Conservation (phyloP, 1,140 invertebrate species). For the Halesus radiatus region DNA sequence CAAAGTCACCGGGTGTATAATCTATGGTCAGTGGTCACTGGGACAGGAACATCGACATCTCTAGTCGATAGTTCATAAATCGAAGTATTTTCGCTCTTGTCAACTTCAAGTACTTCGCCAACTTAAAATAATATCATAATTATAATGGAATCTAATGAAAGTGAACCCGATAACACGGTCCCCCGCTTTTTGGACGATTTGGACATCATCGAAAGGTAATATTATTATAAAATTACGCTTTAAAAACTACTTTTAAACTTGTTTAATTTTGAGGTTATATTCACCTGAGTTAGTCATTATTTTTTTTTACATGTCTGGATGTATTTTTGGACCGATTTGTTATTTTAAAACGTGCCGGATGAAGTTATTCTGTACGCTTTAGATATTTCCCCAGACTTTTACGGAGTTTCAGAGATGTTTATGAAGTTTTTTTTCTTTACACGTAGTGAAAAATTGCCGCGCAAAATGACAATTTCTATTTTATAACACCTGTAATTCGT, state of each 20-base stretch:
- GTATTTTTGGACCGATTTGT: slow-evolving; percentile 17
- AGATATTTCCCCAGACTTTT: no score
- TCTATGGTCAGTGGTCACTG: no score
- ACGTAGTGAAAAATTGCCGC: no score
- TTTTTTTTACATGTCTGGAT: not conserved
- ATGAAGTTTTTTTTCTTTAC: no score
- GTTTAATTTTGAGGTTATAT: not conserved
- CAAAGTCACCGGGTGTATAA: no score
- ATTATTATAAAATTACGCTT: not conserved
- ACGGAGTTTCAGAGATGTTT: no score
- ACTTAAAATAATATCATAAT: not conserved
- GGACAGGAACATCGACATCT: no score
- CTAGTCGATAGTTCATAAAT: no score
- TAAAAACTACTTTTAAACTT: not conserved
- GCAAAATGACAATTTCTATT: no score
- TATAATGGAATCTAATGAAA: slow-evolving; percentile 36
- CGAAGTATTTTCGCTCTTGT: not conserved
- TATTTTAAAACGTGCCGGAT: not conserved
- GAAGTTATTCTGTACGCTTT: no score
- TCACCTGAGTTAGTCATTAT: not conserved
- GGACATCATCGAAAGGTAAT: slow-evolving; percentile 32
- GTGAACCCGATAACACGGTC: not conserved
- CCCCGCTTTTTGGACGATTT: slow-evolving; percentile 36
- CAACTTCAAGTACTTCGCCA: not conserved
- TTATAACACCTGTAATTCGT: no score